Conservation (phyloP, 1,140 invertebrate genomes). For the Aphis craccivora region DNA sequence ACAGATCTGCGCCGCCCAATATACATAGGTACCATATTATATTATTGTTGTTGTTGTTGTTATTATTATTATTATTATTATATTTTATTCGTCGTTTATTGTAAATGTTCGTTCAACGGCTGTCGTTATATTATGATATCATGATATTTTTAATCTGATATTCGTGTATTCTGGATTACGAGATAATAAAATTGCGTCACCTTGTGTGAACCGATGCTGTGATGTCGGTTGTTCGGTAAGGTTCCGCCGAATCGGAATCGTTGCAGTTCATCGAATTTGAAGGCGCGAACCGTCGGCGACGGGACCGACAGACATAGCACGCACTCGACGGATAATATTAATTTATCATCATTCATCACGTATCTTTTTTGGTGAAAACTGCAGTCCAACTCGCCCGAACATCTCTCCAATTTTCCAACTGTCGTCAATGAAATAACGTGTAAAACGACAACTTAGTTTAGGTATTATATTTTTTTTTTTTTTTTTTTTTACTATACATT, state of each 20-base stretch:
- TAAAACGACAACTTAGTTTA: not conserved
- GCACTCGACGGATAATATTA: not conserved
- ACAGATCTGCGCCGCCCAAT: not conserved
- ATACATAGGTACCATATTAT: not conserved
- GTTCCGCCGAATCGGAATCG: not conserved
- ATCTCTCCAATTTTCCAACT: not conserved
- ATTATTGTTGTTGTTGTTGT: too few species aligned
- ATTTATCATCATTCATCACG: not conserved
- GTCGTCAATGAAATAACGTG: too few species aligned
- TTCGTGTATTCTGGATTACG: conserved; percentile 13
- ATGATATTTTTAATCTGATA: conserved; percentile 15
- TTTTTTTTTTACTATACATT: not conserved
- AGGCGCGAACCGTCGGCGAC: too few species aligned
- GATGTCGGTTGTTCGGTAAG: not conserved
- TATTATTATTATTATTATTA: not conserved
- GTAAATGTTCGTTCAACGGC: not conserved
- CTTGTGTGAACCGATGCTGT: conserved; percentile 12
- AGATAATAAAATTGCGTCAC: conserved; percentile 15
- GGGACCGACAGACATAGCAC: not conserved
- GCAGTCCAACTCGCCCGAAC: not conserved
- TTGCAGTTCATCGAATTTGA: not conserved
- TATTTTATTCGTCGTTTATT: too few species aligned
- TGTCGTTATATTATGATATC: not conserved
- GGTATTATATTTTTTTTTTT: not conserved
- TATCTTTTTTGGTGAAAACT: not conserved